A percentile compares a stretch with the other conserved stretches of the same genome.
Conservation (phyloP, 2,888 invertebrate genomes). For the Trisateles emortualis region DNA sequence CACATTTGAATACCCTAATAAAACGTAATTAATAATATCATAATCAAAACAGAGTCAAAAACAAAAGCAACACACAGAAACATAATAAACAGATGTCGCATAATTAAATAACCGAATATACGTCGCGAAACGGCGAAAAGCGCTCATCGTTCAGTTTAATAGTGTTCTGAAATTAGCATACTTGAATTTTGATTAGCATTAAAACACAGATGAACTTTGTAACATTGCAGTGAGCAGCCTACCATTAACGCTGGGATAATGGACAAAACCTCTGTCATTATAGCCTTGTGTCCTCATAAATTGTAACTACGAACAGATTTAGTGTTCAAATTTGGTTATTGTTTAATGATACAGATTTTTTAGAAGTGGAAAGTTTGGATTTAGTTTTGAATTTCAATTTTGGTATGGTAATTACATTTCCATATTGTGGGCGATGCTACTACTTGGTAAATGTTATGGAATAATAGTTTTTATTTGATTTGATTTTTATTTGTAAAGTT, state of each 20-base stretch:
- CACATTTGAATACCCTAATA: too few species aligned
- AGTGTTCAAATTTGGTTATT: constrained; percentile 60
- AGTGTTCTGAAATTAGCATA: constrained; percentile 78
- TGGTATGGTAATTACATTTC: too few species aligned
- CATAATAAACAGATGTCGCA: constrained; percentile 40
- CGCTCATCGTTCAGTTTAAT: constrained; percentile 58
- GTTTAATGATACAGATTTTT: constrained; percentile 50
- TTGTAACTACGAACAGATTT: constrained; percentile 62
- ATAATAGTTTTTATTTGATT: too few species aligned
- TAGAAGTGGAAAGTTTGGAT: constrained; percentile 18
- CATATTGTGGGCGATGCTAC: too few species aligned
- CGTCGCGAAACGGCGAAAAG: constrained; percentile 41
- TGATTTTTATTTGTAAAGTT: too few species aligned
- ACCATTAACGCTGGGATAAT: constrained; percentile 71
- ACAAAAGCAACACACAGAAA: constrained; percentile 11
- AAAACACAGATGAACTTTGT: constrained; percentile 69
- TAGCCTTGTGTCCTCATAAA: constrained; percentile 59
- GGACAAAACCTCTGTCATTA: constrained; percentile 74
- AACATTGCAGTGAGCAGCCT: constrained; percentile 57
- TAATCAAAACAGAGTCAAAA: constrained; percentile 4
- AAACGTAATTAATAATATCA: not conserved
- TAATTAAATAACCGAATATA: constrained; percentile 55
- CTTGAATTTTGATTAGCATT: constrained; percentile 82
- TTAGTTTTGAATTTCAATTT: constrained; percentile 11
- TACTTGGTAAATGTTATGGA: too few species aligned